Evolutionary conservation across 2,888 invertebrate species (phyloP).

Genomic region (Amiota communis): DNA sequence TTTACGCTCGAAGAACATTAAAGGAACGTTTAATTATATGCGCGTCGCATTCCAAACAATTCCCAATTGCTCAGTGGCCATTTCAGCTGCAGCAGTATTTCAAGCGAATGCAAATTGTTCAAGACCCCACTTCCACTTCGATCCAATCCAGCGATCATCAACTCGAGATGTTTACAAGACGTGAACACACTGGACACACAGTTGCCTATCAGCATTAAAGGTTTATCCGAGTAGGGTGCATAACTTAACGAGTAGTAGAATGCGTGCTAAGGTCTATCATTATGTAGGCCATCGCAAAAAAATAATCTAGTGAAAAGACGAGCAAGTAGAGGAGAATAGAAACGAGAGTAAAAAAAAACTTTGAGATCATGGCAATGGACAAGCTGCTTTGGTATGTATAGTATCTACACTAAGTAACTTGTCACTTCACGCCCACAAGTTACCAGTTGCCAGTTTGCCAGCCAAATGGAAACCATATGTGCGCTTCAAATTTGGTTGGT

Average conservation of each 20-base stretch:
- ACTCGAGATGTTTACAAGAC: background rate
- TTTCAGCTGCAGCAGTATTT: constrained; percentile 10
- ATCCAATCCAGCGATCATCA: constrained; percentile 10
- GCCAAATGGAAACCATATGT: constrained; percentile 22
- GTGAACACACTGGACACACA: constrained; percentile 36
- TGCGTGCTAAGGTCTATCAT: too few species aligned
- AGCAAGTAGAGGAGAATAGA: too few species aligned
- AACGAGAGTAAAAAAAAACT: too few species aligned
- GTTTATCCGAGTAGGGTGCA: constrained; percentile 37
- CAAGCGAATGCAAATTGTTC: constrained; percentile 59
- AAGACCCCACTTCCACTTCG: constrained; percentile 23
- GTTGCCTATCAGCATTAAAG: constrained; percentile 67
- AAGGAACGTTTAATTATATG: constrained; percentile 64
- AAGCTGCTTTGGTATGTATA: background rate
- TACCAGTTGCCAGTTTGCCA: background rate
- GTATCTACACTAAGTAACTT: constrained; percentile 20
- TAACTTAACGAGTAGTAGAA: constrained; percentile 11
- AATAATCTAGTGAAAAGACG: too few species aligned
- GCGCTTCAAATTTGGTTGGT: constrained; percentile 2
- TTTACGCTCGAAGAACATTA: constrained; percentile 33
- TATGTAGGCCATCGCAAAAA: too few species aligned
- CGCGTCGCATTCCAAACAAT: constrained; percentile 51
- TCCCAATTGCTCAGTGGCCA: constrained; percentile 51
- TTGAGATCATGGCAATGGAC: too few species aligned
- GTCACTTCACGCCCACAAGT: constrained; percentile 28